A percentile compares a stretch with the other conserved stretches of the same genome.
Conservation (phyloP, 2,797 vertebrate species). For the Dermochelys coriacea region DNA sequence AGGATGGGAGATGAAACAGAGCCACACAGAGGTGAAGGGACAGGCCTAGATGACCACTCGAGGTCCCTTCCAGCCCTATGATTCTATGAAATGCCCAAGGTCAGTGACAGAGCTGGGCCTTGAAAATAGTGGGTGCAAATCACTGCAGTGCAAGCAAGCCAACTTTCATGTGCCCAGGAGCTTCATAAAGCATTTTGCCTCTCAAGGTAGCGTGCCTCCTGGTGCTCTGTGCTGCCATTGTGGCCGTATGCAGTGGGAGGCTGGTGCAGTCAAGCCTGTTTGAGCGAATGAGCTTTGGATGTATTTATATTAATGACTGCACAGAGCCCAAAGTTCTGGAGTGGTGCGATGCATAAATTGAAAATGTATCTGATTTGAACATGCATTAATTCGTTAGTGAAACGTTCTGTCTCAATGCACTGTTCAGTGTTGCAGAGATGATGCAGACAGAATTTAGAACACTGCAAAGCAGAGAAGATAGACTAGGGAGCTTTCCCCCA, state of each 20-base stretch:
- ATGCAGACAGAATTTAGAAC: accelerated
- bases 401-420: accelerated
- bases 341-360: not conserved
- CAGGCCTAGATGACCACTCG: too few species aligned
- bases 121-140: not conserved
- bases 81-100: not conserved
- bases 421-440: accelerated
- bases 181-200: accelerated
- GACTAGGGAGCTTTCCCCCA: not conserved
- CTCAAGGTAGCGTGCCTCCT: accelerated
- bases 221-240: not conserved
- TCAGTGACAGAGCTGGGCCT: not conserved
- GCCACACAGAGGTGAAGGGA: not conserved
- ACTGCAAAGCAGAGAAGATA: not conserved
- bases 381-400: not conserved
- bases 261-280: not conserved
- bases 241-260: not conserved
- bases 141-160: not conserved
- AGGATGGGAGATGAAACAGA: not conserved
- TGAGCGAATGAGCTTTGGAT: not conserved
- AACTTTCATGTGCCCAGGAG: not conserved
- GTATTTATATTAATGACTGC: not conserved
- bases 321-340: not conserved
- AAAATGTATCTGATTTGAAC: not conserved
- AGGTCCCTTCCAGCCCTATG: too few species aligned